Evolutionary conservation across 2,113 vertebrate species (phyloP).

Genomic region (Phalacrocorax aristotelis): DNA sequence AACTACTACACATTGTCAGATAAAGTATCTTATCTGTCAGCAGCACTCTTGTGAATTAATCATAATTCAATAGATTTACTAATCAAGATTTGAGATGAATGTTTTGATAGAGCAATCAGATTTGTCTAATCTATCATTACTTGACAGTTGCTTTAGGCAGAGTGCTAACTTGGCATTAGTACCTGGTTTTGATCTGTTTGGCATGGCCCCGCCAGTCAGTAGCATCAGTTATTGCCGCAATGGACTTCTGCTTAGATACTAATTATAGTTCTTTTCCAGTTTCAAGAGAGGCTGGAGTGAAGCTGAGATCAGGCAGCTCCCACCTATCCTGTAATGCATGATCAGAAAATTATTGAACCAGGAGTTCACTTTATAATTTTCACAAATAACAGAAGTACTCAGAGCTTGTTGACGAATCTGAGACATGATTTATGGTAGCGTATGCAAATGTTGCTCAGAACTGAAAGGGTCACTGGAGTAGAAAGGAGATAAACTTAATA

Average conservation of each 20-base stretch:
- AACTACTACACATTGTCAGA: conserved; percentile 80
- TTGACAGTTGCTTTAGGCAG: conserved; percentile 84
- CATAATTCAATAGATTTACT: conserved; percentile 90
- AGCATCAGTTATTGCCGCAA: background rate
- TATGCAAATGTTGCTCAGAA: conserved; percentile 70
- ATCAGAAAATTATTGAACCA: conserved; percentile 24
- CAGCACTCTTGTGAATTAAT: conserved; percentile 87
- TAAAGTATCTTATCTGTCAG: conserved; percentile 90
- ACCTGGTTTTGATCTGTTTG: conserved; percentile 69
- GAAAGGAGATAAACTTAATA: conserved; percentile 74
- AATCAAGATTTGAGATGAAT: conserved; percentile 94
- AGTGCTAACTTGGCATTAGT: conserved; percentile 75
- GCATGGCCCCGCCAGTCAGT: conserved; percentile 19
- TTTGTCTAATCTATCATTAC: conserved; percentile 85
- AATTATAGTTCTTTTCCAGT: background rate
- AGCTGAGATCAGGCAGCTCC: background rate
- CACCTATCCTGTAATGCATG: background rate
- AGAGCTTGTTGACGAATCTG: conserved; percentile 74
- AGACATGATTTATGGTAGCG: conserved; percentile 73
- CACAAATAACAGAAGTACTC: conserved; percentile 50
- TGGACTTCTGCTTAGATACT: background rate
- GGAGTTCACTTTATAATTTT: conserved; percentile 70
- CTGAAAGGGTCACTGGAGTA: conserved; percentile 71
- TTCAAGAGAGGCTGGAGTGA: background rate
- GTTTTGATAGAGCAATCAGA: conserved; percentile 93